These are phyloP conservation scores for Emydocephalus ijimae DNA, from an alignment of 2,113 vertebrate genomes.

Conservation along the genomic window DNA sequence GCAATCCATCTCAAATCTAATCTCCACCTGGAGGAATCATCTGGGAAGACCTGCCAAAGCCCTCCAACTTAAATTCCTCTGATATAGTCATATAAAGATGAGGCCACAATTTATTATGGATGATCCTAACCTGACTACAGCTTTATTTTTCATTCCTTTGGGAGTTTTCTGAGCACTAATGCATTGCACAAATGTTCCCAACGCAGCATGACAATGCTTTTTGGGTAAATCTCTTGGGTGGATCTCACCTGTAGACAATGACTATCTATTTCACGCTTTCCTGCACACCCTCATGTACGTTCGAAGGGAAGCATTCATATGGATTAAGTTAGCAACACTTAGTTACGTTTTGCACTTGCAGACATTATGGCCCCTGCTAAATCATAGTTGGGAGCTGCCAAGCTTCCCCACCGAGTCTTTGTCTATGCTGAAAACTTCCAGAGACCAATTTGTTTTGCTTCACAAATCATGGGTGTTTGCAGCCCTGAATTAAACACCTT, in stretches of 20 bases:
- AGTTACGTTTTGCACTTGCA: conserved; percentile 69
- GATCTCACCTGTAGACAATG: conserved; percentile 74
- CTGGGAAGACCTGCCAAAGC: not conserved
- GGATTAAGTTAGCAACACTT: conserved; percentile 85
- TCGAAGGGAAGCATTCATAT: conserved; percentile 71
- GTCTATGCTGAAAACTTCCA: conserved; percentile 78
- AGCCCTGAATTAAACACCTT: conserved; percentile 64
- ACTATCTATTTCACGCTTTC: conserved; percentile 70
- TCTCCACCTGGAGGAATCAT: conserved; percentile 13
- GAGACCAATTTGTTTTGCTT: conserved; percentile 78
- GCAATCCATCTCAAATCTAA: not conserved
- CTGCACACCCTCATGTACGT: conserved; percentile 63
- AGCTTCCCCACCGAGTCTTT: conserved; percentile 75
- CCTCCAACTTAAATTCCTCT: not conserved
- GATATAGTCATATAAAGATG: not conserved
- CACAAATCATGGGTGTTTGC: conserved; percentile 78
- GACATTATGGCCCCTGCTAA: conserved; percentile 65
- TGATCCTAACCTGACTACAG: not conserved
- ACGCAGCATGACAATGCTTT: conserved; percentile 60
- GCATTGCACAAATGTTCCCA: conserved; percentile 70
- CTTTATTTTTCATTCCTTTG: conserved; percentile 59
- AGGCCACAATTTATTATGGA: not conserved
- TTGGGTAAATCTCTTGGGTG: conserved; percentile 66
- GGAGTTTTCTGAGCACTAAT: conserved; percentile 57
- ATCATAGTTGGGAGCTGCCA: conserved; percentile 73